phyloP scores from a whole-genome alignment of 2,113 vertebrate genomes.

The Leuciscus idus region DNA sequence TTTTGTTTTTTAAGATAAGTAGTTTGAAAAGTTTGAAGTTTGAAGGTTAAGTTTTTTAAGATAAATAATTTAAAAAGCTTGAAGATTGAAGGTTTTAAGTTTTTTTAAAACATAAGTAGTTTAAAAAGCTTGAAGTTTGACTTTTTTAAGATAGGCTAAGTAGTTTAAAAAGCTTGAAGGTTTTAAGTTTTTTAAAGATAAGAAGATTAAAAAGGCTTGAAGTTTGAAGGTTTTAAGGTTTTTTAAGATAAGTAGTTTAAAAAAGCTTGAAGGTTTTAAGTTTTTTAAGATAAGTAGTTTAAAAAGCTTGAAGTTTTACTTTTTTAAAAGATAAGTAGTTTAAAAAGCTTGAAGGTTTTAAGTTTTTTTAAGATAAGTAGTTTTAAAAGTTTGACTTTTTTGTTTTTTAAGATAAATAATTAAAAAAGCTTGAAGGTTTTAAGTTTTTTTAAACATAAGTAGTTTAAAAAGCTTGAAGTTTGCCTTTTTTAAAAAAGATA shows the following conservation, averaged over 20 bases:
- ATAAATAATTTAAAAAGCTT: neutral
- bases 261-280: too few relatives aligned
- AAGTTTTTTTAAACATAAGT: neutral
- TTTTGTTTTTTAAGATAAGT: too few relatives aligned
- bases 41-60: neutral
- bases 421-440: neutral
- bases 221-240: too few relatives aligned
- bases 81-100: rapidly evolving
- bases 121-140: neutral
- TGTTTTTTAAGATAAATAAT: neutral
- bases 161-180: neutral
- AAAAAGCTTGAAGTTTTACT: neutral
- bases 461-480: neutral
- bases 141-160: neutral
- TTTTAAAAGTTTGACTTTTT: neutral
- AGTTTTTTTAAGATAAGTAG: neutral
- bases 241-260: too few relatives aligned
- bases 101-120: too few relatives aligned
- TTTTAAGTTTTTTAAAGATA: too few relatives aligned
- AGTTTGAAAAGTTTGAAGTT: neutral
- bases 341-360: neutral
- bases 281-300: too few relatives aligned
- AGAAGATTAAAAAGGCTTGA: too few relatives aligned
- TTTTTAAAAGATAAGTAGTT: neutral
- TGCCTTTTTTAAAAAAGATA: neutral